Evolutionary conservation across 1,140 invertebrate species (phyloP).

Genomic region (Drosophila setifemur): DNA sequence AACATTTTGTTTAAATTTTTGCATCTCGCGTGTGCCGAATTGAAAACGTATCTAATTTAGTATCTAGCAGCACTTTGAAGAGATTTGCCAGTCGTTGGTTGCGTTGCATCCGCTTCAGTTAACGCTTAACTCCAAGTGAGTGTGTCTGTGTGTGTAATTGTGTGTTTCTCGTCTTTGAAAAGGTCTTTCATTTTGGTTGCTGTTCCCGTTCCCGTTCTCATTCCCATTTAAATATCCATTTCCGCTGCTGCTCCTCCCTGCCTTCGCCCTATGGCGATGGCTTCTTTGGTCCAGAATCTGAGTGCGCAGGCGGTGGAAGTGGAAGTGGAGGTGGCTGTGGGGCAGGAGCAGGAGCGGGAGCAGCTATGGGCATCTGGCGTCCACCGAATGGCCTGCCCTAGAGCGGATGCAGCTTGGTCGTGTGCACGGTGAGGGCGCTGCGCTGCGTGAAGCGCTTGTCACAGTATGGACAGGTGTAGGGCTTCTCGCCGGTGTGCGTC

Average conservation of each 20-base stretch:
- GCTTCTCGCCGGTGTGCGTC: slow-evolving; percentile 80
- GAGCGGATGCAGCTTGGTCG: slow-evolving; percentile 81
- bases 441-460: slow-evolving; percentile 81
- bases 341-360: slow-evolving; percentile 12
- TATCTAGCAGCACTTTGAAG: slow-evolving; percentile 74
- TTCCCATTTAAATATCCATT: slow-evolving; percentile 6
- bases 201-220: slow-evolving; percentile 20
- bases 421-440: slow-evolving; percentile 78
- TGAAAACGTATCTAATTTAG: slow-evolving; percentile 73
- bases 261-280: slow-evolving; percentile 7
- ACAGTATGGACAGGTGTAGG: slow-evolving; percentile 80
- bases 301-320: slow-evolving; percentile 2
- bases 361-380: slow-evolving; percentile 44
- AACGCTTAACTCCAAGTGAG: slow-evolving; percentile 9
- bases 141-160: too few species aligned
- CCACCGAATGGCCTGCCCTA: slow-evolving; percentile 77
- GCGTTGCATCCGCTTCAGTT: slow-evolving; percentile 46
- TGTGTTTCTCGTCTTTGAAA: slow-evolving; percentile 70
- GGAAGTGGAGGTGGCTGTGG: slow-evolving; percentile 14
- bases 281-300: slow-evolving; percentile 29
- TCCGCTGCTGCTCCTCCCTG: neutral
- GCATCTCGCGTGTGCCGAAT: slow-evolving; percentile 33
- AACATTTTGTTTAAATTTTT: slow-evolving; percentile 45
- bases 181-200: slow-evolving; percentile 72
- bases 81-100: slow-evolving; percentile 77